Base-by-base conservation (phyloP, 2,888 invertebrate genomes). In the Melieria omissa region DNA sequence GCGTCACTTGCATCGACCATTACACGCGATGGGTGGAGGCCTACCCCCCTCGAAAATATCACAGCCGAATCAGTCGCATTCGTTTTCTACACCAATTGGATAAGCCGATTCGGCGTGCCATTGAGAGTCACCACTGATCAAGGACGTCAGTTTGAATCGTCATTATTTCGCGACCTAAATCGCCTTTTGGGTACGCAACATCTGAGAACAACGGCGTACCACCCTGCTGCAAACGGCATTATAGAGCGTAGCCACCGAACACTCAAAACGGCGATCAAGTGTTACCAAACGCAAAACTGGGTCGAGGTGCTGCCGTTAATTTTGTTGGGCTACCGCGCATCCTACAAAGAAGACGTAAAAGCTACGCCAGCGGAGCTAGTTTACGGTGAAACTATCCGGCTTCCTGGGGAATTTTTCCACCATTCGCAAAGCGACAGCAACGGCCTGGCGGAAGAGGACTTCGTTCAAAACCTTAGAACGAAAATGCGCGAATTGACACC, bases 1-100 rank as follows among this genome's bases (percentile, higher is more conserved):
- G 80, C 45, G 77, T 86, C 4, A 86, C 86, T 0, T 78, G 79
- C 52, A 68, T 77, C 49, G 75, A 77, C 60, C 54, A 65, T 76
- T 78, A 76, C 49, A 74, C 78, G 0, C 64, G 78, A 1, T 80
- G 79, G 79, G 74, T 78, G 4, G 79, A 78, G 62, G 78, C 77
- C 9, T 71, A 78, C 14, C 79, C 79, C n/a, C 2, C 65, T 81
- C 1, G 44, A 44, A 42, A 76, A 81, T 62, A 78, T 77, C 6
- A 63, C 49, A 9, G 60, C 68, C 12, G 68, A 68, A 29, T 76
- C 74, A 2, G 71, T 78, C 8, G 85, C 84, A 0, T 86, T 85
- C 73, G 14, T 41, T 8, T 57, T 57, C 16, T 57, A 29, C 41
- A 57, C 29, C 16, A 7, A 10, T 57, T 57, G 57, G 57, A 57